Conservation (phyloP, 2,888 invertebrate species). For the Ectemnius lituratus region DNA sequence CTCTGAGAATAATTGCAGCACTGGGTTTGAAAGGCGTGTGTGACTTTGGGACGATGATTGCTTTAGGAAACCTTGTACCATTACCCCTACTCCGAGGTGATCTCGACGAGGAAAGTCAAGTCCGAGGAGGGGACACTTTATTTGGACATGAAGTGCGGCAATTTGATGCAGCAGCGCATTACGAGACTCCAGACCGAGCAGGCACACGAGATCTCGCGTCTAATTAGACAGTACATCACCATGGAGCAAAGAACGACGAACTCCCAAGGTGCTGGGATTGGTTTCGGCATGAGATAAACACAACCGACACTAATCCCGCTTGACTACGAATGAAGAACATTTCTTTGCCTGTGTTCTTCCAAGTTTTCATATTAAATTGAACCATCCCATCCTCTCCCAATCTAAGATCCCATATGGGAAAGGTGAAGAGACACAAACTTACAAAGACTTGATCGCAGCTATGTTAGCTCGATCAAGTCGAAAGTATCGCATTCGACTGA, state of each 20-base stretch:
- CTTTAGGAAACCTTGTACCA: constrained; percentile 91
- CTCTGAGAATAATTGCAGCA: neutral
- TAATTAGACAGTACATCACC: constrained; percentile 98
- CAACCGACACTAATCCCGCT: too few species aligned
- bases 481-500: too few species aligned
- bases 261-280: constrained; percentile 67
- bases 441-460: too few species aligned
- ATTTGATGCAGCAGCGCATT: constrained; percentile 96
- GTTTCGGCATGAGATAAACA: constrained; percentile 73
- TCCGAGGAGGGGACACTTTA: constrained; percentile 94
- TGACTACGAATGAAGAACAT: too few species aligned
- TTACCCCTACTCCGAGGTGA: constrained; percentile 96
- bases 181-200: constrained; percentile 97
- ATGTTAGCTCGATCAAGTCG: too few species aligned
- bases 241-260: constrained; percentile 84
- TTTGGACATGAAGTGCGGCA: constrained; percentile 98
- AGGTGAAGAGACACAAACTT: too few species aligned
- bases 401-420: too few species aligned
- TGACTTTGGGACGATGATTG: constrained; percentile 16
- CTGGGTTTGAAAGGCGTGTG: too few species aligned
- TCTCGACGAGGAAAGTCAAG: constrained; percentile 94
- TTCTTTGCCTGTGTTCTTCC: too few species aligned
- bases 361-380: too few species aligned
- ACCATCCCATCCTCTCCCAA: too few species aligned
- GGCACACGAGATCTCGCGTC: constrained; percentile 96